Evolutionary conservation across 1,140 invertebrate species (phyloP).

Genomic region (Papilio xuthus): DNA sequence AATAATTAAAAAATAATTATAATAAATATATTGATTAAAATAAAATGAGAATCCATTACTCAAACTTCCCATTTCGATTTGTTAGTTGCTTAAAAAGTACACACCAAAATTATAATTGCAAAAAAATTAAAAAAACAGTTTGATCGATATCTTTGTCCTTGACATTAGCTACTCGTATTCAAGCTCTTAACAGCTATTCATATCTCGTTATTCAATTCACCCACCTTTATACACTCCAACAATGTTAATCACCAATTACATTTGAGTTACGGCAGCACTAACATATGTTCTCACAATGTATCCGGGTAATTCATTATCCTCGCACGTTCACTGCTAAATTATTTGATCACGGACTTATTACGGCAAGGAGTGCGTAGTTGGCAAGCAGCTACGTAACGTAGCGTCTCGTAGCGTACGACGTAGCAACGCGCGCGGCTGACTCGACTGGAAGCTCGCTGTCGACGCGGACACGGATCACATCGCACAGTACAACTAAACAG

Average conservation of each 20-base stretch:
- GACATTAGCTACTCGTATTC: slow-evolving; percentile 67
- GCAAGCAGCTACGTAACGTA: slow-evolving; percentile 59
- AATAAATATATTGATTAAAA: slow-evolving; percentile 28
- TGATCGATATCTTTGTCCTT: slow-evolving; percentile 78
- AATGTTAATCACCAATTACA: slow-evolving; percentile 39
- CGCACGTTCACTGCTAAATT: slow-evolving; percentile 55
- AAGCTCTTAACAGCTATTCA: slow-evolving; percentile 52
- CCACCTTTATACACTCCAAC: slow-evolving; percentile 54
- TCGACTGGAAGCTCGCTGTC: slow-evolving; percentile 65
- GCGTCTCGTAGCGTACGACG: slow-evolving; percentile 64
- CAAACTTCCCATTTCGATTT: neutral
- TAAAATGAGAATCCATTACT: slow-evolving; percentile 11
- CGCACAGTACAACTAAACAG: slow-evolving; percentile 51
- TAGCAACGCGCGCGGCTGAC: slow-evolving; percentile 66
- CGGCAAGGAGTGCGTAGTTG: slow-evolving; percentile 50
- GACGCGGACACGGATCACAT: slow-evolving; percentile 65
- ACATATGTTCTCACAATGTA: slow-evolving; percentile 53
- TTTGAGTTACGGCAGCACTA: slow-evolving; percentile 49
- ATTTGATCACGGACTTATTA: slow-evolving; percentile 38
- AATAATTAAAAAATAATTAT: neutral
- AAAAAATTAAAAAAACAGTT: slow-evolving; percentile 49
- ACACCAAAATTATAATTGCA: neutral
- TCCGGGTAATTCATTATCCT: slow-evolving; percentile 48
- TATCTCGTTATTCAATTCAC: slow-evolving; percentile 64
- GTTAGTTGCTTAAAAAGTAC: neutral